Conservation (phyloP, 2,797 vertebrate genomes). For the Scyliorhinus canicula region DNA sequence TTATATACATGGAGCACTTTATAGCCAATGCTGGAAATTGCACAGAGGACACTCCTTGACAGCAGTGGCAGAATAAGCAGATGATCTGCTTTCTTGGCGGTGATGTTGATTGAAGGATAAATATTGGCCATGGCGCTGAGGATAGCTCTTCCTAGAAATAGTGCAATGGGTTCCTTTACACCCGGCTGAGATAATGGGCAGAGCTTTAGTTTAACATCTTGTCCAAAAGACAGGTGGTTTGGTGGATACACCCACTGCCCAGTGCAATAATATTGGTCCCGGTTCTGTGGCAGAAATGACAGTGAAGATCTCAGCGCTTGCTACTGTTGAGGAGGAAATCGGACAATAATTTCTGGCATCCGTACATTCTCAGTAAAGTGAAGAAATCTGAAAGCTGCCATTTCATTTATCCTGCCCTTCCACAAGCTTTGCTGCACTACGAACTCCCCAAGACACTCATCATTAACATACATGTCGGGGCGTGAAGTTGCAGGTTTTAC, state of each 20-base stretch:
- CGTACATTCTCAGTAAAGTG: background rate
- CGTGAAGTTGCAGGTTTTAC: background rate
- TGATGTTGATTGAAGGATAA: background rate
- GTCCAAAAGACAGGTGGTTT: background rate
- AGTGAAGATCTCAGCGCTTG: background rate
- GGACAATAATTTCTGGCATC: background rate
- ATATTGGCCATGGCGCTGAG: background rate
- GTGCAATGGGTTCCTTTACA: background rate
- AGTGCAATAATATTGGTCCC: background rate
- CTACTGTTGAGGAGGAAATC: background rate
- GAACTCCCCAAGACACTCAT: background rate
- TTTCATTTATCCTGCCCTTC: background rate
- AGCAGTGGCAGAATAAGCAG: background rate
- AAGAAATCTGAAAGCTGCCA: background rate
- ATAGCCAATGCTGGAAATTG: background rate
- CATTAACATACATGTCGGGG: background rate
- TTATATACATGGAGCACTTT: too few relatives aligned
- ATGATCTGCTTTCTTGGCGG: background rate
- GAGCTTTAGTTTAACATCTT: background rate
- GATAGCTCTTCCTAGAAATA: background rate
- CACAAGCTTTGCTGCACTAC: background rate
- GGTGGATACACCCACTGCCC: background rate
- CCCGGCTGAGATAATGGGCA: background rate
- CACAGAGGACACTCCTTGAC: background rate
- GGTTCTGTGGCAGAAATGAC: background rate